Conservation (phyloP, 1,140 invertebrate genomes). For the Magallana angulata region DNA sequence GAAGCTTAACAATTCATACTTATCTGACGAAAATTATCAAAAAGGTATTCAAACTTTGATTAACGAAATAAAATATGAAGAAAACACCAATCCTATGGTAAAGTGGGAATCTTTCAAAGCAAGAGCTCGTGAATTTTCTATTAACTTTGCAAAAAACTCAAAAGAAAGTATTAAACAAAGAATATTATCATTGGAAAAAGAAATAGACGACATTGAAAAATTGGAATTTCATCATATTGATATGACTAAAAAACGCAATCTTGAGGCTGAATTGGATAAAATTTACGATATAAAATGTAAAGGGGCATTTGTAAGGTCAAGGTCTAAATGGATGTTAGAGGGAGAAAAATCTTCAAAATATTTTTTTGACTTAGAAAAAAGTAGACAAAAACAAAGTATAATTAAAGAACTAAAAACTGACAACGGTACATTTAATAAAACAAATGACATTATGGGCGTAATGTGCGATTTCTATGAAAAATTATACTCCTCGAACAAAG, state of each 20-base stretch:
- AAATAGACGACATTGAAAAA: not conserved
- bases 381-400: constrained; percentile 2
- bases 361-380: constrained; percentile 10
- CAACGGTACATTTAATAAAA: not conserved
- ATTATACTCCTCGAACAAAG: too few relatives aligned
- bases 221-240: not conserved
- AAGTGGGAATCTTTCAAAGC: not conserved
- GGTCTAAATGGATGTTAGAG: constrained; percentile 5
- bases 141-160: not conserved
- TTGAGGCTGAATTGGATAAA: not conserved
- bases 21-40: not conserved
- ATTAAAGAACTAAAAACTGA: constrained; percentile 23
- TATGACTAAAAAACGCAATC: too few relatives aligned
- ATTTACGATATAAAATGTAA: constrained; percentile 25
- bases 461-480: not conserved
- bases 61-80: not conserved
- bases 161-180: not conserved
- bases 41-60: not conserved
- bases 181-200: not conserved
- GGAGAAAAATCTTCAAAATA: constrained; percentile 33
- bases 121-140: not conserved
- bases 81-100: not conserved
- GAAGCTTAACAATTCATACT: not conserved
- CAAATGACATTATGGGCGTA: not conserved
- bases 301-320: constrained; percentile 27